Evolutionary conservation across 1,140 invertebrate genomes (phyloP).

Genomic region (Schlechtendalia chinensis): DNA sequence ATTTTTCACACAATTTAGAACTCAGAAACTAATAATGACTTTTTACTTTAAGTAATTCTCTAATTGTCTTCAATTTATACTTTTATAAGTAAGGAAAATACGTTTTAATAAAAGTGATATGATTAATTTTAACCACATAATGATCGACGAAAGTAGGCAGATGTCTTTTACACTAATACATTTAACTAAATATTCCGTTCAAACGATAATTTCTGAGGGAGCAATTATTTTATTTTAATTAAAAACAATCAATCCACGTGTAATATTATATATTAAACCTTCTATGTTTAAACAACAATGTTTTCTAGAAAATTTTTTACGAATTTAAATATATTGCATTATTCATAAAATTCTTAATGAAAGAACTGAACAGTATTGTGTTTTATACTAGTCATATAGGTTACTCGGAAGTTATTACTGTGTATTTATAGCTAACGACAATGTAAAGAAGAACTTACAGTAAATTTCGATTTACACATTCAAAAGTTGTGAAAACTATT

Average conservation of each 20-base stretch:
- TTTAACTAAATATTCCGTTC: background rate
- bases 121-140: background rate
- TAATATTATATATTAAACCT: background rate
- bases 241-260: too few species aligned
- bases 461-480: conserved; percentile 16
- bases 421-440: background rate
- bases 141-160: background rate
- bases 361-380: background rate
- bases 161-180: background rate
- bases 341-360: background rate
- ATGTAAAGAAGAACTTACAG: background rate
- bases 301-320: background rate
- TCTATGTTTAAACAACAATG: background rate
- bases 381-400: background rate
- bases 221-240: too few species aligned
- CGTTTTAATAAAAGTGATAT: background rate
- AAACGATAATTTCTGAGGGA: too few species aligned
- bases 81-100: background rate
- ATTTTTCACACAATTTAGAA: conserved; percentile 4
- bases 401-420: background rate
- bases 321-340: too few species aligned
- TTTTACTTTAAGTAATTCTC: background rate
- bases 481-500: conserved; percentile 5
- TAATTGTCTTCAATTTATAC: background rate
- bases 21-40: background rate